Base-by-base conservation (phyloP, 2,113 vertebrate species). In the Cyprinus carpio region DNA sequence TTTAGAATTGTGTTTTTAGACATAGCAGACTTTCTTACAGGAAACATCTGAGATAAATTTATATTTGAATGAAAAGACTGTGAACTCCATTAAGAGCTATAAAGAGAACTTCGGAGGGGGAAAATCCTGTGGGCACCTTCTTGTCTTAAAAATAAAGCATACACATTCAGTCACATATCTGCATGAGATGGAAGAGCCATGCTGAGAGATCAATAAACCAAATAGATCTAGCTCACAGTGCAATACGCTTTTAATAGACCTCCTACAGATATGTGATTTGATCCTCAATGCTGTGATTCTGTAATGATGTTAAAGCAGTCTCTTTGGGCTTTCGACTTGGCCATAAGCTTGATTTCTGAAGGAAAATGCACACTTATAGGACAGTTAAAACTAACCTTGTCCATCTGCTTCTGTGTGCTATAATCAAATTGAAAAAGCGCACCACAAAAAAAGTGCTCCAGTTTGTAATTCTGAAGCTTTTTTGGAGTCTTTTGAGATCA, bases 191-290 rank as follows among this genome's bases (percentile, higher is more conserved):
- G 34, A 84, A 79, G 69, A 86, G 75, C 85, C 89, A 87, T 87
- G 86, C 90, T 87, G 76, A 58, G 79, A 62, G 81, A 91, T 90
- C 86, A 88, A 91, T 87, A 81, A 77, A 29, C 15, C 81, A 75
- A 88, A 88, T 72, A 83, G 82, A 88, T 89, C 76, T 78, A 8
- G 31, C 64, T 87, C 75, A 75, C 77, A 87, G 82, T 87, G 43
- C 82, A 71, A 76, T 87, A 37, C 5, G 25, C 46, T 84, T 81
- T 69, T 82, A 85, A 78, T 60, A 71, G 88, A 80, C 60, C 78
- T 82, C 82, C 60, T 76, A 58, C 31, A 84, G 81, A 37, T 67
- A 25, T 31, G 23, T 72, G 67, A 56, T n/a, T 60, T 40, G 78
- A 58, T 75, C 43, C 65, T 43, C 13, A 40, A 72, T 83, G 72